Evolutionary conservation across 2,888 invertebrate genomes (phyloP), one percentile per base, ranked within the genome.

Genomic region (Panopea generosa): DNA sequence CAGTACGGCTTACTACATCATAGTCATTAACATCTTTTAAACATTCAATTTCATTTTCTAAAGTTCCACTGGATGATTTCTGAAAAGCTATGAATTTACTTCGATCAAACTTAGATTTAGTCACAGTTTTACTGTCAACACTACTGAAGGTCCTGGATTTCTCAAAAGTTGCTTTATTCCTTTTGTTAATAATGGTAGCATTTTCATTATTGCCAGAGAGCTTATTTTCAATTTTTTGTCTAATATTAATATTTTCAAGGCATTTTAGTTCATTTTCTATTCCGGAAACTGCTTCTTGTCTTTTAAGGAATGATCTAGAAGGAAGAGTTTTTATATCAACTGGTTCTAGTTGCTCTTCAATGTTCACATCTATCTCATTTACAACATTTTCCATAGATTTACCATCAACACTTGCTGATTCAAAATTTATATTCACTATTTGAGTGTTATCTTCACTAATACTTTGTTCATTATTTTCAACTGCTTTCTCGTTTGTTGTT

Each of bases 21-120:
- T 75, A 75, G 22, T 65, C 65, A 50, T 55, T 27, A 20, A 43
- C 43, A 50, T 59, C 45, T 27, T 40, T 43, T 4, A 70, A 49
- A 24, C 59, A 29, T 6, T 65, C 53, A 24, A 75, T 50, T 52
- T 75, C 75, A 40, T 75, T 65, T 20, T 59, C 60, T 20, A 69
- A 69, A 22, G 56, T 69, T 40, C 52, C 50, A 26, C 26, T 24
- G 20, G 75, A 75, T n/a, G 68, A 59, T 40, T 53, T 57, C 27
- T 71, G 62, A 52, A 70, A 70, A 26, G 47, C 22, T 14, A 60
- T 69, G 29, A 69, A 61, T 7, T 55, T 61, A 16, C 33, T 33
- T 7, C 6, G 4, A 4, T 56, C 57, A 67, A 59, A 57, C 18
- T 59, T 50, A 29, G 60, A 27, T 49, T 49, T 66, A 11, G 33